Conservation (phyloP, 1,140 invertebrate genomes). For the Brachionus koreanus region DNA sequence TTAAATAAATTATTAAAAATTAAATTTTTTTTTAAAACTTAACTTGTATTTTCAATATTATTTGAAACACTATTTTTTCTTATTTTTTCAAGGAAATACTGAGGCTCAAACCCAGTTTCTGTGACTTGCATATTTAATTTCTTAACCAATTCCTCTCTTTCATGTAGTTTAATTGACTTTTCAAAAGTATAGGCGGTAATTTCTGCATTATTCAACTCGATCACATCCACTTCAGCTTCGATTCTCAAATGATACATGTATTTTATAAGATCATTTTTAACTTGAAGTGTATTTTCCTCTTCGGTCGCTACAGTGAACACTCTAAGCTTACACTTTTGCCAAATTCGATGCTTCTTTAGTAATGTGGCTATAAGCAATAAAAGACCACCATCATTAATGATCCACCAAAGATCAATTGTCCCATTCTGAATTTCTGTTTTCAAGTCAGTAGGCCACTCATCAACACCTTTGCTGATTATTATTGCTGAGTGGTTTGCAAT, state of each 20-base stretch:
- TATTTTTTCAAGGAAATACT: background rate
- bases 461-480: constrained; percentile 90
- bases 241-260: constrained; percentile 96
- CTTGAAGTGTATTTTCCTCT: constrained; percentile 98
- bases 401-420: constrained; percentile 99
- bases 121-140: constrained; percentile 64
- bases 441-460: constrained; percentile 84
- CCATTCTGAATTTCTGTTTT: constrained; percentile 67
- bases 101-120: background rate
- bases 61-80: background rate
- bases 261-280: constrained; percentile 97
- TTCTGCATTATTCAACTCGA: constrained; percentile 94
- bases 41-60: constrained; percentile 24
- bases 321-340: constrained; percentile 95
- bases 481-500: constrained; percentile 59
- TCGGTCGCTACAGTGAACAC: constrained; percentile 98
- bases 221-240: constrained; percentile 94
- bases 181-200: constrained; percentile 99
- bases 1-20: background rate
- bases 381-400: constrained; percentile 94
- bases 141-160: constrained; percentile 91
- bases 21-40: background rate
- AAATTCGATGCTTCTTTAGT: constrained; percentile 82
- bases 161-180: constrained; percentile 96
- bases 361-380: constrained; percentile 95